Evolutionary conservation across 2,113 vertebrate genomes (phyloP), one percentile per base, ranked within the genome.

Genomic region (Gila orcuttii): DNA sequence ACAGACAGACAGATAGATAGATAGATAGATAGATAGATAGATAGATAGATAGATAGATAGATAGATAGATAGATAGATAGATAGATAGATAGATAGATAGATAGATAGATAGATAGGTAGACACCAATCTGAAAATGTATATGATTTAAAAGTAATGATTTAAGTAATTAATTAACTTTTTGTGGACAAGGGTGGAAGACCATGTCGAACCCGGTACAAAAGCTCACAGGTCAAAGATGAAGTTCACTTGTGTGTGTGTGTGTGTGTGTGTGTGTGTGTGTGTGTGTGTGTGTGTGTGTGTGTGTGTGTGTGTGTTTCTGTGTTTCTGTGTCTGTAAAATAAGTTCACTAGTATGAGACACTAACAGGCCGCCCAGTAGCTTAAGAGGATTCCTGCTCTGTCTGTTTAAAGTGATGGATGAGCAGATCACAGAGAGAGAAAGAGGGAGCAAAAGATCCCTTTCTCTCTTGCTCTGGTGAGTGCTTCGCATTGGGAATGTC

Each of bases 301-400:
- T 83, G 64, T 52, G 55, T 60, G 11, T 80, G 36, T 42, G 66
- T 83, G 39, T 83, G 66, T 52, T 33, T 62, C 6, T 83, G 39
- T 81, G 36, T 42, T 50, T 73, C n/a, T 83, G 66, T 55, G 55
- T 62, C 7, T 69, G 75, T 55, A 50, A 78, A 83, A 55, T 45
- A 59, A 83, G 74, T 59, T 83, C 79, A 82, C 55, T 86, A 33
- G 39, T 81, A 52, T 83, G 80, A 79, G 86, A 87, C n/a, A 78
- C 80, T 79, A 79, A 84, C 82, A 87, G 66, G 82, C 74, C 42
- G 68, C 79, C 79, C 85, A 81, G 85, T 86, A 87, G 82, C 86
- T 87, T 87, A 73, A 84, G 86, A 79, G 52, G 76, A 84, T 78
- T 52, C 75, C 76, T 83, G 81, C 81, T 87, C 82, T 79, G 86